Conservation (phyloP, 2,888 invertebrate genomes). For the Lydus trimaculatus region DNA sequence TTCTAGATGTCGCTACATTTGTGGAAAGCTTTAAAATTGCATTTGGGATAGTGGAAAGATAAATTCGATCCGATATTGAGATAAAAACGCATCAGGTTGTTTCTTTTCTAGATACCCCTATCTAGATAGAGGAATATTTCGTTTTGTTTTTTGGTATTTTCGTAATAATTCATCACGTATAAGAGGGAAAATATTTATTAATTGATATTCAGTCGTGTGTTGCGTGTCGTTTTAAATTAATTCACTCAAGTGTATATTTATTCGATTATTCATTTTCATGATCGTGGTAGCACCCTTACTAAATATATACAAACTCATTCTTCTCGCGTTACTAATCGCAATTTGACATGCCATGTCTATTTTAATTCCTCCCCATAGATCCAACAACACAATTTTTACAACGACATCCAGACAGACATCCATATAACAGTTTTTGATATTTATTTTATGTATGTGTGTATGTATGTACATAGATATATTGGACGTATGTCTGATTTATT, state of each 20-base stretch:
- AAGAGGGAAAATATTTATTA: neutral
- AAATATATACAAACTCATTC: constrained; percentile 45
- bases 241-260: constrained; percentile 57
- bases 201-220: constrained; percentile 43
- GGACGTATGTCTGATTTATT: too few species aligned
- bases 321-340: constrained; percentile 59
- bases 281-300: constrained; percentile 41
- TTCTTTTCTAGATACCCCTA: neutral
- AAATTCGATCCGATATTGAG: neutral
- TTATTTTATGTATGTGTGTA: neutral
- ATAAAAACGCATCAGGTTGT: constrained; percentile 3
- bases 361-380: constrained; percentile 45
- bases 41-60: neutral
- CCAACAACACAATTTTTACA: constrained; percentile 22
- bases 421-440: neutral
- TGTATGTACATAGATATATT: too few species aligned
- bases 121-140: too few species aligned
- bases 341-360: constrained; percentile 59
- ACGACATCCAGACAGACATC: neutral
- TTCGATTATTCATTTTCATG: constrained; percentile 59
- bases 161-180: neutral
- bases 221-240: constrained; percentile 57
- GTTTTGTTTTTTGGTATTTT: neutral
- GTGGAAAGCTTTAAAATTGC: neutral
- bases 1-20: neutral